phyloP scores from a whole-genome alignment of 2,797 vertebrate species.

The Microctenopoma steveboyesi region DNA sequence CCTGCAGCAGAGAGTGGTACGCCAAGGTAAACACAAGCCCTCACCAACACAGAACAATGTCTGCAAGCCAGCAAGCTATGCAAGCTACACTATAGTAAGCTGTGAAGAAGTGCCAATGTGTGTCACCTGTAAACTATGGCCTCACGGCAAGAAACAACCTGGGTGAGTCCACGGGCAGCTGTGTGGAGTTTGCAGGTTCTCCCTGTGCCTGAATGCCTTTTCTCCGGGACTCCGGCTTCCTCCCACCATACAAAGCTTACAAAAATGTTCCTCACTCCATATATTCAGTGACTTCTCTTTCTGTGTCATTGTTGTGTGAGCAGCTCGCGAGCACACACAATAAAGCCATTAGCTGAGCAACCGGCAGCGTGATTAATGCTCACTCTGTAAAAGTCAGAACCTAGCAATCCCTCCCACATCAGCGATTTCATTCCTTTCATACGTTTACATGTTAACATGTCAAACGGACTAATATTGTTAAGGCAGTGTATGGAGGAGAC shows the following conservation, averaged over 20 bases:
- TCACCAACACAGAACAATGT: conserved; percentile 54
- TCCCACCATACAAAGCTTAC: not conserved
- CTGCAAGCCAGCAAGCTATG: conserved; percentile 44
- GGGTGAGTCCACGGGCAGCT: no score
- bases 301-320: conserved; percentile 42
- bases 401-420: conserved; percentile 29
- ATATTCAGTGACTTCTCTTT: conserved; percentile 38
- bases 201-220: no score
- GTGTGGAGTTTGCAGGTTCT: no score
- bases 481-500: conserved; percentile 6
- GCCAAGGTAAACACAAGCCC: conserved; percentile 73
- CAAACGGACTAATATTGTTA: conserved; percentile 16
- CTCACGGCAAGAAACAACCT: no score
- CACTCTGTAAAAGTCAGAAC: conserved; percentile 35
- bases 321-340: conserved; percentile 47
- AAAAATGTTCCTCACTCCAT: conserved; percentile 9
- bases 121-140: no score
- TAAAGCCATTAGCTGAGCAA: conserved; percentile 60
- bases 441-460: conserved; percentile 16
- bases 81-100: conserved; percentile 1
- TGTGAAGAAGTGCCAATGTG: no score
- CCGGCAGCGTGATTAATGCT: conserved; percentile 56
- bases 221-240: no score
- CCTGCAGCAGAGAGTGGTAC: conserved; percentile 60
- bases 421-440: conserved; percentile 9